phyloP scores from a whole-genome alignment of 2,888 invertebrate species.

The Heliconius hortense region DNA sequence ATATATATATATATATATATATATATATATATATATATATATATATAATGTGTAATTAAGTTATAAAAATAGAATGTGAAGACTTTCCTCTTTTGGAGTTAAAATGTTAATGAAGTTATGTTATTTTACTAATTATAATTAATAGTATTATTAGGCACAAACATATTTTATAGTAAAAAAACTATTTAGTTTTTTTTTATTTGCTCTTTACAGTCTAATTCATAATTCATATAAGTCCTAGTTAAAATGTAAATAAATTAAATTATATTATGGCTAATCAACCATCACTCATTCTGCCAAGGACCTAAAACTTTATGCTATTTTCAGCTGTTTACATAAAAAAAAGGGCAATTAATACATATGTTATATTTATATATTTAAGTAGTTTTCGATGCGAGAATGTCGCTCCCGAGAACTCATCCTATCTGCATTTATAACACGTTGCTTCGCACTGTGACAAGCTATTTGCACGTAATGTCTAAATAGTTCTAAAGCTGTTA shows the following conservation, averaged over 20 bases:
- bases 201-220: background rate
- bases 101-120: background rate
- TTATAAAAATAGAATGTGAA: background rate
- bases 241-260: slow-evolving; percentile 1
- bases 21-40: too few species aligned
- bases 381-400: slow-evolving; percentile 22
- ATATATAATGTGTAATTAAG: background rate
- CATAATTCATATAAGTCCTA: background rate
- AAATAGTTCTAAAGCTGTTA: background rate
- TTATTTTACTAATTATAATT: background rate
- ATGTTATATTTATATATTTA: background rate
- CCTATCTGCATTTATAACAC: slow-evolving; percentile 27
- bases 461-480: background rate
- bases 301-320: background rate
- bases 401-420: slow-evolving; percentile 29
- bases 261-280: slow-evolving; percentile 5
- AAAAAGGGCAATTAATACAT: background rate
- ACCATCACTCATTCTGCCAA: background rate
- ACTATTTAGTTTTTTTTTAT: too few species aligned
- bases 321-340: slow-evolving; percentile 8
- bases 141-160: background rate
- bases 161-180: background rate
- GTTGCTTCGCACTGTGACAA: slow-evolving; percentile 7
- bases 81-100: background rate
- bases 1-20: too few species aligned